Base-by-base conservation (phyloP, 2,888 invertebrate species). In the Cacoxenus indagator region DNA sequence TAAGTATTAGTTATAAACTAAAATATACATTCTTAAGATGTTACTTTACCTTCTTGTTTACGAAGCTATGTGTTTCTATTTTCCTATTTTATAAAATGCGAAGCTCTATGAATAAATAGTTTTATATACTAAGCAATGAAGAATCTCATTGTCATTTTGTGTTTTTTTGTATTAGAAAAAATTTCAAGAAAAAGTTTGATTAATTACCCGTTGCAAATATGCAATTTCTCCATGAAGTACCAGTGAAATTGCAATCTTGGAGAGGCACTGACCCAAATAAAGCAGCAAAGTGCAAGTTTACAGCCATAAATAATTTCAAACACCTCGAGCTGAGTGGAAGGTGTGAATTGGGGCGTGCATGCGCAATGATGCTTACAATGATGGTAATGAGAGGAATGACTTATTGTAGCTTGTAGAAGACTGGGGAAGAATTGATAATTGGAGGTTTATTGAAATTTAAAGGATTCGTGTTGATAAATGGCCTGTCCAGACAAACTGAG, bases 61-160 rank as follows among this genome's bases (percentile, higher is more conserved):
- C 37, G 37, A 51, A 51, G 24, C 9, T 4, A 1, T 14, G 19
- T n/a, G n/a, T n/a, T 51, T n/a, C 19, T 6, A 11, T 51, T 55
- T 55, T 55, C 4, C 0, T 55, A 55, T 54, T 24, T 24, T 19
- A 9, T 24, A 54, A 11, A 54, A 54, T 5, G 22, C 26, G 6
- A 54, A 54, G 22, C 54, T 54, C 11, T 24, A 54, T 54, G 26
- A 54, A 54, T 54, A 54, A 54, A 19, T 54, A 14, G 24, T 54
- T 54, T 54, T 54, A 24, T 54, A 54, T 54, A 54, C 11, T 24
- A 54, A n/a, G n/a, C 26, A 54, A 54, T 24, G 9, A 8, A 2
- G 54, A 48, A 55, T 55, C 14, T 24, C 55, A 9, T 6, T 22
- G 2, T 8, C 5, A 24, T 14, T 26, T 24, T 8, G 55, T 55